phyloP scores from a whole-genome alignment of 2,888 invertebrate genomes.

The Calameuta pallipes region DNA sequence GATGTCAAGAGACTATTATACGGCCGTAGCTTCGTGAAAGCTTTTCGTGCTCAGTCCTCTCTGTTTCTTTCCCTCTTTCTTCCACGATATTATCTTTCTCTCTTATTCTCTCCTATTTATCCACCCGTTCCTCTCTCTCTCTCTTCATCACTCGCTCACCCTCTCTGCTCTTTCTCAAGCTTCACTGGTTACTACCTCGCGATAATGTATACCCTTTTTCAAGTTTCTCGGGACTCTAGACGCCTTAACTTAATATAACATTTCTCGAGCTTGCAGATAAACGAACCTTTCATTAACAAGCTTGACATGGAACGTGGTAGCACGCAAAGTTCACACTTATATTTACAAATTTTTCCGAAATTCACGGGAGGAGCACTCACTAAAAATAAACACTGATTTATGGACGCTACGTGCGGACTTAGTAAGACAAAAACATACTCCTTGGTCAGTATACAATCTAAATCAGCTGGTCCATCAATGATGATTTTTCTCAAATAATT shows the following conservation, averaged over 20 bases:
- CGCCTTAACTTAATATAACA: slow-evolving; percentile 6
- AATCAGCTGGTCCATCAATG: too few relatives aligned
- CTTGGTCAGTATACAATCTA: slow-evolving; percentile 34
- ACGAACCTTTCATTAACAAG: too few relatives aligned
- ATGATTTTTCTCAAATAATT: too few relatives aligned
- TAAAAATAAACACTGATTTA: slow-evolving; percentile 56
- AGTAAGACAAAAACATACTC: slow-evolving; percentile 52
- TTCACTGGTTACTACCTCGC: slow-evolving; percentile 17
- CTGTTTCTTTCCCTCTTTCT: too few relatives aligned
- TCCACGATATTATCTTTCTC: slow-evolving; percentile 1
- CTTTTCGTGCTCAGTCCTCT: too few relatives aligned
- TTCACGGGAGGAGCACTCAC: slow-evolving; percentile 29
- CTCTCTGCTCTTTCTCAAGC: slow-evolving; percentile 10
- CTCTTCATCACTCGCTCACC: slow-evolving; percentile 11
- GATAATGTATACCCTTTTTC: background rate
- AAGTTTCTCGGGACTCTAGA: too few relatives aligned
- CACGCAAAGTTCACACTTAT: slow-evolving; percentile 22
- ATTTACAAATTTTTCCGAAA: slow-evolving; percentile 40
- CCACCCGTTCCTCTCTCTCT: background rate
- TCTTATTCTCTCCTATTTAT: slow-evolving; percentile 3
- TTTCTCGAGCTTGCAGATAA: slow-evolving; percentile 12
- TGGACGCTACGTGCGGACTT: slow-evolving; percentile 36
- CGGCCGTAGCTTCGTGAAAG: too few relatives aligned
- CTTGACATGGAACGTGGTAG: background rate
- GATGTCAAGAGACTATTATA: too few relatives aligned